Base-by-base conservation (phyloP, 2,888 invertebrate genomes). In the Alentia gelatinosa region DNA sequence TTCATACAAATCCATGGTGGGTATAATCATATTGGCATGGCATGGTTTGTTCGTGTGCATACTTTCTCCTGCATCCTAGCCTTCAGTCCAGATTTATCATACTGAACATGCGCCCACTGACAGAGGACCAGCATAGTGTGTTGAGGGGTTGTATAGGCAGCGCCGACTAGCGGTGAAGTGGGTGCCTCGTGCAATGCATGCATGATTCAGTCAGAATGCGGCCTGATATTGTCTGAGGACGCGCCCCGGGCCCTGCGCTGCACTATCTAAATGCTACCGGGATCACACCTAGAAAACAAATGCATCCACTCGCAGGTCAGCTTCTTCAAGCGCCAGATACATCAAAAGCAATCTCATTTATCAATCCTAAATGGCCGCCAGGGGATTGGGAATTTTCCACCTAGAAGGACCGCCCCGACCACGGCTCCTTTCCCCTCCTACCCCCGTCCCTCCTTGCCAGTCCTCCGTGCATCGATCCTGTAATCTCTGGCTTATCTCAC, bases 341-440 rank as follows among this genome's bases (percentile, higher is more conserved):
- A 86, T 86, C 86, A 40, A 86, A 86, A 42, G 47, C 86, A 86
- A 86, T 86, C 86, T 86, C 86, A 86, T 86, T 86, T 86, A 86
- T 86, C 86, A 86, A 50, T 47, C 86, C 47, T 86, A 86, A 86
- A 86, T 86, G 86, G 86, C 86, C 86, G 19, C 86, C 42, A 33
- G 86, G 86, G 86, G 86, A 86, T 86, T 86, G 86, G 86, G 86
- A 86, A 86, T 86, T 86, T 86, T 86, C 86, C 86, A 86, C 86
- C 86, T 86, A 30, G 86, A 47, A 86, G 86, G 86, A 86, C 68
- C 26, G n/a, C 68, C 68, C n/a, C 74, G 1, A 30, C 74, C 68
- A 15, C 74, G n/a, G 26, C 3, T 74, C 74, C 19, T 15, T 15
- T 15, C 26, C 33, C 74, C 74, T 26, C 74, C 33, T 3, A 26